Percentiles rank a stretch among this genome's conserved stretches.
These are phyloP conservation scores for Calliphora vicina DNA, from an alignment of 1,140 invertebrate genomes.

Conservation along the genomic window DNA sequence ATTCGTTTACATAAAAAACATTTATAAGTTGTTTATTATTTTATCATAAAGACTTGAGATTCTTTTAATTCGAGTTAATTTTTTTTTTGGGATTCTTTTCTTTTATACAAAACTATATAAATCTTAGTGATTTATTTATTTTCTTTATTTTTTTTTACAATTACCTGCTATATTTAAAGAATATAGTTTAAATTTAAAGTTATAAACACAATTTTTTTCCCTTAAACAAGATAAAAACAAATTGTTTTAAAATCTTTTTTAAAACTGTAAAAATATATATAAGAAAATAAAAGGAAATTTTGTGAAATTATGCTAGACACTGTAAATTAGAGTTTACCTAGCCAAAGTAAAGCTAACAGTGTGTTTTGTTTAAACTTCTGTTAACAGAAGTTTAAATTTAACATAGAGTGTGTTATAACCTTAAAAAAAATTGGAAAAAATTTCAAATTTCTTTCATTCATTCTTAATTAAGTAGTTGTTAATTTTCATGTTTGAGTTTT, in stretches of 20 bases:
- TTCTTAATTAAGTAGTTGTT: slow-evolving; percentile 32
- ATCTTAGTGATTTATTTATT: not conserved
- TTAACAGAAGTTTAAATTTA: not conserved
- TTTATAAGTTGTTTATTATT: slow-evolving; percentile 10
- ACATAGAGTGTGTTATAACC: too few relatives aligned
- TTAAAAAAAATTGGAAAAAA: too few relatives aligned
- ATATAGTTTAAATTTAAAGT: not conserved
- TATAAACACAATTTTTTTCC: too few relatives aligned
- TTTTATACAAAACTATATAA: slow-evolving; percentile 34
- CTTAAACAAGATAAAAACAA: too few relatives aligned
- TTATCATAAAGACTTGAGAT: not conserved
- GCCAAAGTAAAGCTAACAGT: not conserved
- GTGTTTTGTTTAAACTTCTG: not conserved
- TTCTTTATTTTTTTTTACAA: not conserved
- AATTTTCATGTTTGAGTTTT: too few relatives aligned
- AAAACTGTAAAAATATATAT: too few relatives aligned
- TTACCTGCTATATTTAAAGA: not conserved
- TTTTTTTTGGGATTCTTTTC: not conserved
- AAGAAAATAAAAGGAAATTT: too few relatives aligned
- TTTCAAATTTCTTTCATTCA: not conserved
- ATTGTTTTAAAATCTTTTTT: too few relatives aligned
- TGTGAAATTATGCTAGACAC: too few relatives aligned
- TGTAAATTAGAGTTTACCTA: too few relatives aligned
- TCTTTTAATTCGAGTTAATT: not conserved
- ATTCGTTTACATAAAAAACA: slow-evolving; percentile 32